Conservation (phyloP, 2,113 vertebrate genomes). For the Menidia beryllina region DNA sequence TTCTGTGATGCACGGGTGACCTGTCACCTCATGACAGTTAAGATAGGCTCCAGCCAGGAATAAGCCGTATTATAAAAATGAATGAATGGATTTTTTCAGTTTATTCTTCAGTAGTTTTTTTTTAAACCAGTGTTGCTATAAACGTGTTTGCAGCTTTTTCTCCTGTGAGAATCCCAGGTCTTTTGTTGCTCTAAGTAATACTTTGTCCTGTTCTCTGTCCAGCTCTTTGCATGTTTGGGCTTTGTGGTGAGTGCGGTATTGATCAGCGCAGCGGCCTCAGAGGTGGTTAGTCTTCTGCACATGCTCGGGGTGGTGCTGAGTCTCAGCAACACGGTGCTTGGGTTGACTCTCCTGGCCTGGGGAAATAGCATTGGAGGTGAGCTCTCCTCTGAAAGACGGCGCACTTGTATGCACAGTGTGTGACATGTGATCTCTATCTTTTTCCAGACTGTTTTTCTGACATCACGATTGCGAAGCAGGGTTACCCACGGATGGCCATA, state of each 20-base stretch:
- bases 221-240: constrained; percentile 93
- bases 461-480: constrained; percentile 93
- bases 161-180: not conserved
- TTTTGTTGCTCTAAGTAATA: not conserved
- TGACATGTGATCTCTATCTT: not conserved
- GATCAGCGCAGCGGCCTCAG: constrained; percentile 90
- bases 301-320: constrained; percentile 90
- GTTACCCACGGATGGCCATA: constrained; percentile 97
- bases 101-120: too few relatives aligned
- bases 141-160: not conserved
- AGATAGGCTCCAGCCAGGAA: too few relatives aligned
- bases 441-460: constrained; percentile 91
- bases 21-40: too few relatives aligned
- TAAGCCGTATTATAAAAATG: too few relatives aligned
- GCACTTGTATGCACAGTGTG: not conserved
- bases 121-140: too few relatives aligned
- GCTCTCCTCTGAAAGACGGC: too few relatives aligned
- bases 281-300: constrained; percentile 92
- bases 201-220: constrained; percentile 5
- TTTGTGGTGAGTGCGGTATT: constrained; percentile 93
- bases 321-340: constrained; percentile 95
- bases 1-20: too few relatives aligned
- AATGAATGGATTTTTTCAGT: too few relatives aligned
- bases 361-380: constrained; percentile 91
- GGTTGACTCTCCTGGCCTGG: constrained; percentile 96